Conservation (phyloP, 2,888 invertebrate species). For the Linhomoeus sp. region DNA sequence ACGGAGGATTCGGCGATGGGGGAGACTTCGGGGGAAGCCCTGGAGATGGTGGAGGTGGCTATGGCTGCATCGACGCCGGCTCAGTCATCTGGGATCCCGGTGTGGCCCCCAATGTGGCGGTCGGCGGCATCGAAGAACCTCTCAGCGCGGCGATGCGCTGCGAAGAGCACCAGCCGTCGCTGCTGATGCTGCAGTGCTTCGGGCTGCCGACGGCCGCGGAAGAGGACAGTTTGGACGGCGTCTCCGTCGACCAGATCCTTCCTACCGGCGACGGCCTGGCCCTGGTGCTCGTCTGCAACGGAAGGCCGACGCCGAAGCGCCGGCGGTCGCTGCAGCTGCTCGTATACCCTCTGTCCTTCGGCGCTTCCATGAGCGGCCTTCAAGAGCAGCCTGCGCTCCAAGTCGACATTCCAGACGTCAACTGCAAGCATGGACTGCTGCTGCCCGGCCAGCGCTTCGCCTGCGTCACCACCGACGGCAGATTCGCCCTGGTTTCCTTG, state of each 20-base stretch:
- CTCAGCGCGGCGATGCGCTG: background rate
- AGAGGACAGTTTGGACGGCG: background rate
- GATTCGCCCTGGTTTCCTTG: no score
- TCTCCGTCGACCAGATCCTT: background rate
- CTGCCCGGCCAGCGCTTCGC: background rate
- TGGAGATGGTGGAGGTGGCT: no score
- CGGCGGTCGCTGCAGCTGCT: conserved; percentile 30
- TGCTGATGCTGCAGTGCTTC: conserved; percentile 5
- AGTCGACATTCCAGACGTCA: no score
- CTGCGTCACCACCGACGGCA: background rate
- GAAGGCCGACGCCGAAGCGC: no score
- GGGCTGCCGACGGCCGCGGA: conserved; percentile 3
- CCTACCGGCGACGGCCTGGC: background rate
- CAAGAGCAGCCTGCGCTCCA: conserved; percentile 41
- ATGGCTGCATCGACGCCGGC: no score
- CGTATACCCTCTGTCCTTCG: conserved; percentile 38
- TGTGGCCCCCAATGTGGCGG: background rate
- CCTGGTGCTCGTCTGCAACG: background rate
- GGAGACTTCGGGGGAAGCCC: no score
- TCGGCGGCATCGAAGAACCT: background rate
- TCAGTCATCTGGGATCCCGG: no score
- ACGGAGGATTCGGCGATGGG: no score
- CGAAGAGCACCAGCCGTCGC: background rate
- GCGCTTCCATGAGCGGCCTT: conserved; percentile 36
- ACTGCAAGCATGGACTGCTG: no score